phyloP scores from a whole-genome alignment of 2,113 vertebrate genomes.

The Galeopterus variegatus region DNA sequence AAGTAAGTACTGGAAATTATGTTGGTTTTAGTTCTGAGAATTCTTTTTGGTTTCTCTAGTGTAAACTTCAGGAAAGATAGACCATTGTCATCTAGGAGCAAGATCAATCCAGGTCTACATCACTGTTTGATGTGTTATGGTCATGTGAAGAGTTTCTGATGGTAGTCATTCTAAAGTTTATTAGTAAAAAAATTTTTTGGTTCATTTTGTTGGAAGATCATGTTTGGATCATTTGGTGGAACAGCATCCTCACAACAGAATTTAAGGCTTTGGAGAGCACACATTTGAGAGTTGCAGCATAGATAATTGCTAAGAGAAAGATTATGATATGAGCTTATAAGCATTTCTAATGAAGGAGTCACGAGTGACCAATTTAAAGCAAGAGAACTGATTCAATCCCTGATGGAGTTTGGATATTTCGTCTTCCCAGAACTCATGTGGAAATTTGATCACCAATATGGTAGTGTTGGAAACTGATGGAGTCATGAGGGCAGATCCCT shows the following conservation, averaged over 20 bases:
- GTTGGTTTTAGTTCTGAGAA: background rate
- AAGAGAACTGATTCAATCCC: background rate
- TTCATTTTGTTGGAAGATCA: slow-evolving; percentile 31
- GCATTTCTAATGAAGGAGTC: background rate
- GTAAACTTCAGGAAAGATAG: background rate
- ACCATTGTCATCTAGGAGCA: background rate
- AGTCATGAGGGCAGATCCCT: too few relatives aligned
- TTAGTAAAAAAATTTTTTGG: background rate
- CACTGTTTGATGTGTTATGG: background rate
- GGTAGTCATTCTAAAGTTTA: background rate
- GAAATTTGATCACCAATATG: too few relatives aligned
- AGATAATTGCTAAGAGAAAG: slow-evolving; percentile 7
- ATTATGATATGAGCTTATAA: background rate
- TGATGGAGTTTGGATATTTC: too few relatives aligned
- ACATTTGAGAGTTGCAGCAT: background rate
- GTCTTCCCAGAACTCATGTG: too few relatives aligned
- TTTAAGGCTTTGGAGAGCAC: background rate
- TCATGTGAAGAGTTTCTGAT: background rate
- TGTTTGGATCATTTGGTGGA: background rate
- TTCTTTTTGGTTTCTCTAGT: background rate
- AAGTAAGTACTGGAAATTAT: background rate
- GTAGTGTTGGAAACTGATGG: too few relatives aligned
- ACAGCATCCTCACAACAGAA: background rate
- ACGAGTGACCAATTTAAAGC: slow-evolving; percentile 14
- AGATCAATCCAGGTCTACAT: background rate